These are phyloP conservation scores for Harpegnathos saltator DNA, from an alignment of 1,140 invertebrate genomes.

Conservation along the genomic window DNA sequence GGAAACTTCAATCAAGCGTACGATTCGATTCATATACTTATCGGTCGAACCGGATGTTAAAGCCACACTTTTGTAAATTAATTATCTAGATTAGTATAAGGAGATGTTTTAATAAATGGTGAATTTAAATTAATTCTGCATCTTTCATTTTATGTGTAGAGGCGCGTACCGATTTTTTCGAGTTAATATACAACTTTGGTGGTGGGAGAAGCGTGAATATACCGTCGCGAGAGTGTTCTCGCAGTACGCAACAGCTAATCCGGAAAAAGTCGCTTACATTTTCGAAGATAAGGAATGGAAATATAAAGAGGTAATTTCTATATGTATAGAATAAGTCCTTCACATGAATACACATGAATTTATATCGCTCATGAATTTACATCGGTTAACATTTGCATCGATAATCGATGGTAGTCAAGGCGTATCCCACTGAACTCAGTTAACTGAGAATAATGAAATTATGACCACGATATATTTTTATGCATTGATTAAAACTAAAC, in stretches of 20 bases:
- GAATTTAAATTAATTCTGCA: neutral
- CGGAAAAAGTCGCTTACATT: slow-evolving; percentile 90
- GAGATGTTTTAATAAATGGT: slow-evolving; percentile 2
- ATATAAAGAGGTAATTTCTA: slow-evolving; percentile 87
- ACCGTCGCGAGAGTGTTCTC: slow-evolving; percentile 88
- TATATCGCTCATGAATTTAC: no score
- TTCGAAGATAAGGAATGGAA: slow-evolving; percentile 91
- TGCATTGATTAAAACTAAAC: neutral
- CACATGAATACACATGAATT: no score
- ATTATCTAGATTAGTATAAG: neutral
- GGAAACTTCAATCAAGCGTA: no score
- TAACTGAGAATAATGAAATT: neutral
- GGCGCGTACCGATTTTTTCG: slow-evolving; percentile 84
- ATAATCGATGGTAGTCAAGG: no score
- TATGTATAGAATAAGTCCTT: neutral
- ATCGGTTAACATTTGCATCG: neutral
- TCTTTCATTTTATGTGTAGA: slow-evolving; percentile 74
- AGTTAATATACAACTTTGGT: slow-evolving; percentile 83
- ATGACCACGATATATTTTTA: neutral
- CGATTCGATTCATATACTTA: neutral
- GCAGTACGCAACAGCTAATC: slow-evolving; percentile 86
- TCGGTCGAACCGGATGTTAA: neutral
- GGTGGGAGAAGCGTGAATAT: slow-evolving; percentile 86
- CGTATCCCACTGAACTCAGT: neutral
- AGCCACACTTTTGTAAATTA: neutral